These are phyloP conservation scores for Sarcophaga subvicina DNA, from an alignment of 2,888 invertebrate species.

Conservation along the genomic window DNA sequence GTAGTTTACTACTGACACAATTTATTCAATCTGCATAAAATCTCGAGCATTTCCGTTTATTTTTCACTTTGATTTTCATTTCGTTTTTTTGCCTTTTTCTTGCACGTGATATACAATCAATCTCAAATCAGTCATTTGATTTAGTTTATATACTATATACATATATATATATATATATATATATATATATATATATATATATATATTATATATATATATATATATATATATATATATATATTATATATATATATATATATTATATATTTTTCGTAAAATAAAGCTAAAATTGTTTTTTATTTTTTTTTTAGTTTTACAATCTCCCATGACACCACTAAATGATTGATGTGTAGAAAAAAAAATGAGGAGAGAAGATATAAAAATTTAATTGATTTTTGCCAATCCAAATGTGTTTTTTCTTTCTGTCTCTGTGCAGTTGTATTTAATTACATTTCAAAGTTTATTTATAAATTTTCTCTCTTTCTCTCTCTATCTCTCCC, in stretches of 20 bases:
- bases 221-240: not conserved
- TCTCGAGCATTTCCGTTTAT: not conserved
- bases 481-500: too few relatives aligned
- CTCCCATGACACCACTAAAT: constrained; percentile 36
- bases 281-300: constrained; percentile 19
- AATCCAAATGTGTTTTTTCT: constrained; percentile 24
- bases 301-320: not conserved
- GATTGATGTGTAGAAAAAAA: constrained; percentile 44
- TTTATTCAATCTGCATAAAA: constrained; percentile 51
- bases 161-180: too few relatives aligned
- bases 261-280: not conserved
- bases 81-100: constrained; percentile 11
- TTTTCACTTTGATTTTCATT: constrained; percentile 8
- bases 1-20: not conserved
- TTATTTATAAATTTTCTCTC: constrained; percentile 20
- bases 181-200: too few relatives aligned
- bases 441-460: constrained; percentile 55
- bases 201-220: too few relatives aligned
- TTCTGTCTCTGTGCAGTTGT: not conserved
- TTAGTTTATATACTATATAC: not conserved
- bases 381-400: constrained; percentile 56
- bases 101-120: constrained; percentile 33
- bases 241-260: not conserved
- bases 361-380: constrained; percentile 23
- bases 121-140: constrained; percentile 50